Evolutionary conservation across 2,797 vertebrate genomes (phyloP).

Genomic region (Spatula clypeata): DNA sequence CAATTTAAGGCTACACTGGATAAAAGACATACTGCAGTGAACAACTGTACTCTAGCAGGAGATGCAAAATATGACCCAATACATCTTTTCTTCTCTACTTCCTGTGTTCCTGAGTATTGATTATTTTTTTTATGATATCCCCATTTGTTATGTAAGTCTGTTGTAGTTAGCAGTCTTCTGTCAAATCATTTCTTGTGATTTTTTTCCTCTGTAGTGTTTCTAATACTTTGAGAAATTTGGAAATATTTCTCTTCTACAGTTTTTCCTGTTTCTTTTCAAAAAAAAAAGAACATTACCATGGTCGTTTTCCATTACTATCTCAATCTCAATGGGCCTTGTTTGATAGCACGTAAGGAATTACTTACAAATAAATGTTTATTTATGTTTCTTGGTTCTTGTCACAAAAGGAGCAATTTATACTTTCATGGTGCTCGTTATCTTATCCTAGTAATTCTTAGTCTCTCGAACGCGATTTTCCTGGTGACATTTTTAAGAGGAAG

Average conservation of each 20-base stretch:
- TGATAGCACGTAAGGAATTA: neutral
- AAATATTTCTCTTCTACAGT: neutral
- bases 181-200: constrained; percentile 9
- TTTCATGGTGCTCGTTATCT: neutral
- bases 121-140: constrained; percentile 15
- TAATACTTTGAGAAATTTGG: neutral
- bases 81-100: constrained; percentile 59
- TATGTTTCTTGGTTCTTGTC: neutral
- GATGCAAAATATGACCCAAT: constrained; percentile 38
- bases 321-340: neutral
- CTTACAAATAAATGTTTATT: neutral
- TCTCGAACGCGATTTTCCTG: neutral
- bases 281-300: neutral
- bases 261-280: constrained; percentile 25
- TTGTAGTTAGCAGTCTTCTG: constrained; percentile 11
- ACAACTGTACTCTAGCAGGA: neutral
- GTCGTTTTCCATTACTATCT: constrained; percentile 2
- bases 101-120: constrained; percentile 37
- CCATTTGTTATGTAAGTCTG: constrained; percentile 57
- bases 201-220: constrained; percentile 1
- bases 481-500: neutral
- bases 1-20: constrained; percentile 62
- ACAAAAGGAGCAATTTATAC: neutral
- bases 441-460: neutral
- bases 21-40: constrained; percentile 35